Evolutionary conservation across 1,140 invertebrate genomes (phyloP).

Genomic region (Venustaconcha ellipsiformis): DNA sequence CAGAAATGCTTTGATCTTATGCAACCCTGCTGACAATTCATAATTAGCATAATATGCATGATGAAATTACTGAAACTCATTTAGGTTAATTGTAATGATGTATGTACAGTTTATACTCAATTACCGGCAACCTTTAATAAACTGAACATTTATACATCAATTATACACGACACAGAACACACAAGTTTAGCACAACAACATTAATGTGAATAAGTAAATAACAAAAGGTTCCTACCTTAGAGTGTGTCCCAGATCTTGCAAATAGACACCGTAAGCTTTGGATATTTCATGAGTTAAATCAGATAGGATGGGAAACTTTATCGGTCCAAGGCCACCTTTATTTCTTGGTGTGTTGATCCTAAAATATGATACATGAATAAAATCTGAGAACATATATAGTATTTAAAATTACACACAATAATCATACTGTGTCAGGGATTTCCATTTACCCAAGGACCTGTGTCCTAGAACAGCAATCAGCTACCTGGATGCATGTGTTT

Average conservation of each 20-base stretch:
- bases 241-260: constrained; percentile 66
- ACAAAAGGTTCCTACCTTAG: constrained; percentile 52
- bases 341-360: constrained; percentile 89
- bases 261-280: constrained; percentile 83
- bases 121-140: too few species aligned
- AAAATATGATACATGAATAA: constrained; percentile 13
- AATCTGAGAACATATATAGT: background rate
- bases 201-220: too few species aligned
- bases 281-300: constrained; percentile 93
- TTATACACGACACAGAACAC: too few species aligned
- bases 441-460: background rate
- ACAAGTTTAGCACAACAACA: too few species aligned
- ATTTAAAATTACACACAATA: background rate
- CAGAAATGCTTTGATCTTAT: too few species aligned
- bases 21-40: too few species aligned
- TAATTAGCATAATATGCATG: too few species aligned
- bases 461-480: too few species aligned
- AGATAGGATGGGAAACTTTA: constrained; percentile 90
- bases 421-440: background rate
- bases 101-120: too few species aligned
- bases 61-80: too few species aligned
- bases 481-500: background rate
- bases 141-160: too few species aligned
- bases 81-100: too few species aligned
- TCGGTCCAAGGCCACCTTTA: constrained; percentile 88